phyloP scores from a whole-genome alignment of 2,888 invertebrate species.

The Halictus quadricinctus region DNA sequence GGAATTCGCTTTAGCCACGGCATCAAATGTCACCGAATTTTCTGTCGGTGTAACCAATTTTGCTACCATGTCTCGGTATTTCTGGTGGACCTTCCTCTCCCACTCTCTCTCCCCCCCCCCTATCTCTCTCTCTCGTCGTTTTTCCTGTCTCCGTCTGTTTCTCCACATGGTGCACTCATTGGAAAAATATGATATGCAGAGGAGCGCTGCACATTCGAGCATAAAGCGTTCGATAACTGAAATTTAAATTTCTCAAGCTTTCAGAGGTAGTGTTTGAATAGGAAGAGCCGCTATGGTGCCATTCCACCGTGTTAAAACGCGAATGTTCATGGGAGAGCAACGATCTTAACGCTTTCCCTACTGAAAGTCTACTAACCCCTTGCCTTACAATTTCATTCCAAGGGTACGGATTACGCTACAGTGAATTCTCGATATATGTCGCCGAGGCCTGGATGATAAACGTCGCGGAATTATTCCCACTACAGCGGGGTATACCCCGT shows the following conservation, averaged over 20 bases:
- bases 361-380: too few species aligned
- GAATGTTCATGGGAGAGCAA: neutral
- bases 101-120: neutral
- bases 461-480: too few species aligned
- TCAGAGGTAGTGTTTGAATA: neutral
- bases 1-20: slow-evolving; percentile 61
- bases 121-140: neutral
- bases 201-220: neutral
- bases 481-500: too few species aligned
- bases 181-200: slow-evolving; percentile 21
- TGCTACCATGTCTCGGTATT: slow-evolving; percentile 21
- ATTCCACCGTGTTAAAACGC: neutral
- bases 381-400: too few species aligned
- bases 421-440: too few species aligned
- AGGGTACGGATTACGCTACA: too few species aligned
- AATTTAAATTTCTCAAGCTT: slow-evolving; percentile 25
- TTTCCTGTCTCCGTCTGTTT: neutral
- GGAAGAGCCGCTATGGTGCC: neutral
- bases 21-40: slow-evolving; percentile 57
- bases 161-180: neutral
- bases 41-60: slow-evolving; percentile 55
- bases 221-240: slow-evolving; percentile 18
- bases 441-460: too few species aligned
- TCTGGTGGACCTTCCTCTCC: neutral
- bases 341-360: neutral